phyloP scores from a whole-genome alignment of 2,113 vertebrate genomes.

The Prochilodus magdalenae region DNA sequence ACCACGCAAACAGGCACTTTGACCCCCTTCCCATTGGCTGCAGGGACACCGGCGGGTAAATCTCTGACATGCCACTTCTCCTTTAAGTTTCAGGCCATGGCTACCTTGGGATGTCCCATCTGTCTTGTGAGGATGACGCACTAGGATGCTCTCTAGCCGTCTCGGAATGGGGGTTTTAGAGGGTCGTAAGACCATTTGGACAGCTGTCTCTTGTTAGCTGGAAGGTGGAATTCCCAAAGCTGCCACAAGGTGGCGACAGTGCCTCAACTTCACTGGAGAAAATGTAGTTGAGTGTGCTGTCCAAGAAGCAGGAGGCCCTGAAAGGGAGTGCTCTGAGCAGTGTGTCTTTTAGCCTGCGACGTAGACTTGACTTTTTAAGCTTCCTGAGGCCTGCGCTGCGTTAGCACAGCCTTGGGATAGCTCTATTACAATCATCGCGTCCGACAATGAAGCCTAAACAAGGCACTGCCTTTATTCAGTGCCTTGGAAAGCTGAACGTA shows the following conservation, averaged over 20 bases:
- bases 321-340: background rate
- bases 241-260: slow-evolving; percentile 30
- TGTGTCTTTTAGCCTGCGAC: background rate
- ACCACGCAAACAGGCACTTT: too few relatives aligned
- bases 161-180: too few relatives aligned
- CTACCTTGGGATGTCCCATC: too few relatives aligned
- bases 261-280: background rate
- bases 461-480: background rate
- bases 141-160: too few relatives aligned
- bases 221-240: background rate
- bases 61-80: too few relatives aligned
- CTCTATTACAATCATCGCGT: background rate
- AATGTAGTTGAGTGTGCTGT: background rate
- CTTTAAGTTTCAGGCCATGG: too few relatives aligned
- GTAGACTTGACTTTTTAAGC: background rate
- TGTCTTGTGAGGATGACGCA: too few relatives aligned
- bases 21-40: too few relatives aligned
- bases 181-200: too few relatives aligned
- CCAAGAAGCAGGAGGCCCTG: background rate
- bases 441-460: background rate
- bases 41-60: too few relatives aligned
- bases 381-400: background rate
- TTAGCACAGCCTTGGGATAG: background rate
- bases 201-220: background rate
- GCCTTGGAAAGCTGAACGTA: background rate